These are phyloP conservation scores for Asarcornis scutulata DNA, from an alignment of 2,113 vertebrate species.

Conservation along the genomic window DNA sequence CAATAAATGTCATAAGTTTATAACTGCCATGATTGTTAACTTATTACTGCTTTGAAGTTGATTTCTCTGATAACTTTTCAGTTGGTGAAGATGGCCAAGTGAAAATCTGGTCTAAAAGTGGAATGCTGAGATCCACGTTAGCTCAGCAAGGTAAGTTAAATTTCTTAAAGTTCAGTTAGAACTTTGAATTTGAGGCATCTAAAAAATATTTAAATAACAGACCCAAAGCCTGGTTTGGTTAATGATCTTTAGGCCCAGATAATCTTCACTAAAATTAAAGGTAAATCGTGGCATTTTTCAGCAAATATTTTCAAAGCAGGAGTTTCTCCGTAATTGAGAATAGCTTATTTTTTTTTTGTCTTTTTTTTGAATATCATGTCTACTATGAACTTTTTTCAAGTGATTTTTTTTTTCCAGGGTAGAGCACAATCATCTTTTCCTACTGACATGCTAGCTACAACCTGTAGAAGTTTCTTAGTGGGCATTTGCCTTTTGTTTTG, in stretches of 20 bases:
- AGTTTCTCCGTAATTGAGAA: background rate
- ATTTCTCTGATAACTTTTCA: constrained; percentile 63
- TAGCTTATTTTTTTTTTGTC: background rate
- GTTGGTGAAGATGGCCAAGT: constrained; percentile 97
- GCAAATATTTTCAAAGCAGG: background rate
- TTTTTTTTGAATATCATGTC: background rate
- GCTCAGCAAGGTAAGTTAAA: constrained; percentile 88
- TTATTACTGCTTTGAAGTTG: background rate
- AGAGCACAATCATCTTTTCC: background rate
- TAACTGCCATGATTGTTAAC: background rate
- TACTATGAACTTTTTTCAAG: background rate
- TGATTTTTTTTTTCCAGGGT: background rate
- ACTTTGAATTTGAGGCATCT: background rate
- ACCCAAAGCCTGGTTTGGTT: background rate
- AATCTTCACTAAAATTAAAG: background rate
- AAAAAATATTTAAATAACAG: background rate
- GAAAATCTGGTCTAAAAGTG: constrained; percentile 98
- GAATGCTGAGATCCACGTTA: constrained; percentile 96
- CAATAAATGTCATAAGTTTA: background rate
- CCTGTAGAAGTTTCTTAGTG: background rate
- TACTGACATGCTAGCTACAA: background rate
- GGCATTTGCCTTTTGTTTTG: background rate
- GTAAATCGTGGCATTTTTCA: background rate
- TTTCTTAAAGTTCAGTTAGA: background rate
- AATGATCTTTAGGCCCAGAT: background rate